Evolutionary conservation across 2,888 invertebrate genomes (phyloP), one percentile per base, ranked within the genome.

Genomic region (Eupithecia pulchellata): DNA sequence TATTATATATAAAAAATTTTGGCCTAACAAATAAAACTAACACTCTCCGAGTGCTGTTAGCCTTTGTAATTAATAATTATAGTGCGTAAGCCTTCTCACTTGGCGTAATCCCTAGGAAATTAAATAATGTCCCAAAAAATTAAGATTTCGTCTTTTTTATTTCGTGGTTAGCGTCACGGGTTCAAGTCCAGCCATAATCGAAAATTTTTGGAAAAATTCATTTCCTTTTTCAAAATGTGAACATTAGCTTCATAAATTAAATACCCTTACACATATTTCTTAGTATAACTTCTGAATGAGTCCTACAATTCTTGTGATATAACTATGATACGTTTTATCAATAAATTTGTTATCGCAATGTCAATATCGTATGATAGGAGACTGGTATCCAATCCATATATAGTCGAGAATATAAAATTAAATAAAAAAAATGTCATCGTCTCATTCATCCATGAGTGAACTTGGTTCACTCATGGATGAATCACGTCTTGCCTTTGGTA

Each of bases 141-240:
- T n/a, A n/a, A n/a, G n/a, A n/a, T n/a, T n/a, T n/a, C n/a, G n/a
- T n/a, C n/a, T n/a, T n/a, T n/a, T n/a, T n/a, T n/a, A n/a, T n/a
- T n/a, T n/a, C n/a, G n/a, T n/a, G n/a, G n/a, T n/a, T n/a, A n/a
- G n/a, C n/a, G n/a, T n/a, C n/a, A n/a, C n/a, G n/a, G n/a, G n/a
- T n/a, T n/a, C n/a, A n/a, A n/a, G n/a, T n/a, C n/a, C n/a, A n/a
- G n/a, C n/a, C n/a, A n/a, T n/a, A n/a, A n/a, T n/a, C n/a, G n/a
- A n/a, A n/a, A n/a, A n/a, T n/a, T n/a, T n/a, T n/a, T n/a, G n/a
- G n/a, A n/a, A n/a, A n/a, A n/a, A n/a, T n/a, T n/a, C n/a, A n/a
- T n/a, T n/a, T n/a, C n/a, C n/a, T n/a, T n/a, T n/a, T 47, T 47
- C 42, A 20, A 47, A 47, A 42, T 42, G n/a, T 20, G n/a, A 47